Base-by-base conservation (phyloP, 2,797 vertebrate species). In the Phoebastria nigripes region DNA sequence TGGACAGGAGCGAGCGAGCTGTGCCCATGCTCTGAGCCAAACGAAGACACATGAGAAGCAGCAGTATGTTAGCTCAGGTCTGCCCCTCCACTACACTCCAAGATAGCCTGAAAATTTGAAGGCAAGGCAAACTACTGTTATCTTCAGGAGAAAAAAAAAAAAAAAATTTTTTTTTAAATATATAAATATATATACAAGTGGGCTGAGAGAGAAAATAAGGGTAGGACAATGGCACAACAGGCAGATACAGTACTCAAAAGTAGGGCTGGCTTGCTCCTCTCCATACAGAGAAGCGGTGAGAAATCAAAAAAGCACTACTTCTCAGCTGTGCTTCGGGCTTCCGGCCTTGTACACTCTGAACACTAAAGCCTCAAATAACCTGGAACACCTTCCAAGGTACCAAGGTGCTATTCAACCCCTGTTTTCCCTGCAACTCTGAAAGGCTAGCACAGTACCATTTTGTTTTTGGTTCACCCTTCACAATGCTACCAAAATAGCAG, bases 21-120 rank as follows among this genome's bases (percentile, higher is more conserved):
- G 10, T 56, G 20, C 22, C n/a, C 5, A 7, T 18, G 44, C 31
- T 52, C 67, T 10, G 29, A 94, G 55, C 11, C 17, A 63, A 67
- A 74, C 0, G 0, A 72, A 61, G 33, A 18, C 55, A 35, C 0
- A 0, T 39, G 44, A 87, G 63, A 70, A 66, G 42, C 26, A 55
- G 29, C 33, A 77, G 25, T 18, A 52, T 1, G 0, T 55, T 8
- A 51, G 22, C 26, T 46, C 4, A 4, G 18, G 25, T 44, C 66
- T 65, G 44, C 42, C n/a, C 25, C 41, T 55, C 17, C 4, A 20
- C 21, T 46, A 31, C 2, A 6, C 29, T 51, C 19, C 26, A 74
- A 89, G 47, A 46, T 4, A 70, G 10, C 19, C 47, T 83, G 37
- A 83, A 88, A 89, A 78, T 46, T 2, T 55, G 16, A 74, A 74